Conservation (phyloP, 2,888 invertebrate species). For the Caenorhabditis sinica region DNA sequence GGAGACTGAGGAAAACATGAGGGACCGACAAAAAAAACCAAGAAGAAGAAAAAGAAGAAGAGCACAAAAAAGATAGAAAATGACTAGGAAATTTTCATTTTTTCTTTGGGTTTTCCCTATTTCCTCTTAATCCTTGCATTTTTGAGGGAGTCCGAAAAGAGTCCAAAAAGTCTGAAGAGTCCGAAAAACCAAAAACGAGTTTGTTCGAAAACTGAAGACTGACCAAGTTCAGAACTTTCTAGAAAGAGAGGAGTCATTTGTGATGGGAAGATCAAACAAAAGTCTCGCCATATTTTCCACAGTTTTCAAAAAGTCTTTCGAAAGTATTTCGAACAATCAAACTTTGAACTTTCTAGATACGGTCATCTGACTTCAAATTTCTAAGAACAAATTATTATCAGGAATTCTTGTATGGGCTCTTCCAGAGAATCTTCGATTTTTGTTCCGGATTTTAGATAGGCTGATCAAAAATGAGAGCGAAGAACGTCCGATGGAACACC, state of each 20-base stretch:
- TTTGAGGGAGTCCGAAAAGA: too few relatives aligned
- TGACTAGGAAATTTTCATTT: slow-evolving; percentile 34
- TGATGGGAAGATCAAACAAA: slow-evolving; percentile 1
- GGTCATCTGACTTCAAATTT: not conserved
- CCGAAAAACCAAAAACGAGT: not conserved
- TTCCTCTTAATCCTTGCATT: slow-evolving; percentile 2
- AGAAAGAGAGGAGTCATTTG: not conserved
- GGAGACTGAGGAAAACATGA: slow-evolving; percentile 33
- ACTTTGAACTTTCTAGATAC: not conserved
- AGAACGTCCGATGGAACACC: slow-evolving; percentile 20
- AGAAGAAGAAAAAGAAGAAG: slow-evolving; percentile 27
- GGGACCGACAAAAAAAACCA: slow-evolving; percentile 38
- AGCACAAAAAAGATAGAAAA: slow-evolving; percentile 45
- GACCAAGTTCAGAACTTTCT: not conserved
- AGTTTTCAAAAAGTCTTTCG: not conserved
- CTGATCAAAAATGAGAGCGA: slow-evolving; percentile 33
- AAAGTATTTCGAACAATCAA: too few relatives aligned
- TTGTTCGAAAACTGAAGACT: not conserved
- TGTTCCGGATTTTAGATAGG: not conserved
- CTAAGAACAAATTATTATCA: not conserved
- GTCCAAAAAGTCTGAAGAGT: slow-evolving; percentile 15
- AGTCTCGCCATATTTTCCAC: slow-evolving; percentile 4
- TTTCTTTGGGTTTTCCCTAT: slow-evolving; percentile 10
- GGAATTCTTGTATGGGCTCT: not conserved
- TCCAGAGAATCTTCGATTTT: not conserved